Base-by-base conservation (phyloP, 2,113 vertebrate genomes). In the Psephotus haematonotus region DNA sequence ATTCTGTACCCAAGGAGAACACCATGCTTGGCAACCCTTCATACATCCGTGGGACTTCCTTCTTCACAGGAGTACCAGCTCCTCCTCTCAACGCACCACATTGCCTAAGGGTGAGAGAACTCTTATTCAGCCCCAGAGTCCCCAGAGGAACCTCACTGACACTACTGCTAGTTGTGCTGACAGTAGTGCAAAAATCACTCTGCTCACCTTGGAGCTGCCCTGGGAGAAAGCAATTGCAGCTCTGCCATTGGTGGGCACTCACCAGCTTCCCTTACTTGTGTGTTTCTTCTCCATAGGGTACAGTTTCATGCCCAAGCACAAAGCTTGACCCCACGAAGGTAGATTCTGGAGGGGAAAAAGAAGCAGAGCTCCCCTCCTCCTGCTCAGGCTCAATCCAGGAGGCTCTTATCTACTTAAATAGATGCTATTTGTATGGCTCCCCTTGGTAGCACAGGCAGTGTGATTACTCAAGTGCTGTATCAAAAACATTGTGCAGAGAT, bases 231-330 rank as follows among this genome's bases (percentile, higher is more conserved):
- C 47, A 64, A 50, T 17, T 29, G 53, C 65, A 90, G 47, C 52
- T 75, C 55, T 84, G 72, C 69, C 86, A 63, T 50, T 39, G 13
- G 31, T 28, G 70, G 47, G 53, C 17, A 37, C 39, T 55, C 2
- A 0, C 39, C 64, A 82, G n/a, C 47, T 63, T 64, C 31, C 44
- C 49, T 28, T 10, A 46, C 62, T 39, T 39, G 13, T 0, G 1
- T 39, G 44, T 64, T 76, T 35, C 39, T 60, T 64, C 52, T 70
- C 78, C 47, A 24, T 1, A 0, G 53, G 55, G 31, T 24, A 41
- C 0, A 23, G 39, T 50, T 76, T 80, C 18, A 5, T 59, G 33
- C 50, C 17, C 15, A 87, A 24, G 13, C 27, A 50, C 43, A 83
- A 88, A 69, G 11, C 43, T 11, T 37, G 25, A 81, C 11, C 24